A percentile compares a stretch with the other conserved stretches of the same genome.
Conservation (phyloP, 2,797 vertebrate species). For the Potorous gilbertii region DNA sequence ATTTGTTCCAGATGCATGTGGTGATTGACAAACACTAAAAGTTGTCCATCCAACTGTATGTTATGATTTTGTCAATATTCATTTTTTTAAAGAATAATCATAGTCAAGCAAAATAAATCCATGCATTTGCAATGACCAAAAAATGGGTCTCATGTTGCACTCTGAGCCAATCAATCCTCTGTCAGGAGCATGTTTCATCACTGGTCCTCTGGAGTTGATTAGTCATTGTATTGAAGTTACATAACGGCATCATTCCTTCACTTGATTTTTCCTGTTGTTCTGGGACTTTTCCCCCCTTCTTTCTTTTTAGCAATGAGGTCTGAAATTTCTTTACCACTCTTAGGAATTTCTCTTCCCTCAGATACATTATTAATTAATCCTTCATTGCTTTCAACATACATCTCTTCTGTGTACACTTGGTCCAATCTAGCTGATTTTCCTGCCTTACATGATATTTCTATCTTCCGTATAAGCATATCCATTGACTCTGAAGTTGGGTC, state of each 20-base stretch:
- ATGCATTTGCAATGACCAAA: background rate
- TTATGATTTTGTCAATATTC: background rate
- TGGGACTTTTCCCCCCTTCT: background rate
- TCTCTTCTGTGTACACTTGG: background rate
- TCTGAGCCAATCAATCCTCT: background rate
- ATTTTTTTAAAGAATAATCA: background rate
- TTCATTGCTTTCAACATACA: background rate
- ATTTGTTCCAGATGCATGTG: background rate
- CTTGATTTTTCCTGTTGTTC: background rate
- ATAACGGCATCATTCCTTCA: background rate
- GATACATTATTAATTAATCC: background rate
- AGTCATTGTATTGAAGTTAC: background rate
- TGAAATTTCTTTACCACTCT: background rate
- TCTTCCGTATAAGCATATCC: background rate
- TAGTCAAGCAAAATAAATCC: background rate
- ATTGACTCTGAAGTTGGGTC: background rate
- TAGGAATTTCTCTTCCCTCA: background rate
- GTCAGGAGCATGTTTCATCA: background rate
- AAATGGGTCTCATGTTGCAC: background rate
- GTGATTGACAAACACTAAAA: background rate
- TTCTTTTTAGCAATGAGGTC: background rate
- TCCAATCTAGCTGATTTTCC: background rate
- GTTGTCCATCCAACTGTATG: background rate
- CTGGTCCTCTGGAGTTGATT: background rate
- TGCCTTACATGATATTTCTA: background rate